Percentiles rank a stretch among this genome's conserved stretches.
phyloP scores from a whole-genome alignment of 1,140 invertebrate genomes.

The Tigriopus japonicus region DNA sequence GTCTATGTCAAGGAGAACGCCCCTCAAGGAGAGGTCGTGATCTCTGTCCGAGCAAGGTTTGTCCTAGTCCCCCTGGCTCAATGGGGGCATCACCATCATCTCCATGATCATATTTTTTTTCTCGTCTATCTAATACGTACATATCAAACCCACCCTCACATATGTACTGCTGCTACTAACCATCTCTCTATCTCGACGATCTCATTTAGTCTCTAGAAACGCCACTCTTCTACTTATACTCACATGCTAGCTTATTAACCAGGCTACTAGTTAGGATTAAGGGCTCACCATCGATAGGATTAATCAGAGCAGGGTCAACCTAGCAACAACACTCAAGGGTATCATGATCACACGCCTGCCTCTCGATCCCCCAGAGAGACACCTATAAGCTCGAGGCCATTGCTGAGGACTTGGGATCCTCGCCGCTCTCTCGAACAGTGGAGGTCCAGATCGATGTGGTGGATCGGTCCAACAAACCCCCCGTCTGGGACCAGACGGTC shows the following conservation, averaged over 20 bases:
- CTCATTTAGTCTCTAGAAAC: no score
- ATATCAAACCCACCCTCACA: background rate
- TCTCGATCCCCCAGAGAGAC: constrained; percentile 45
- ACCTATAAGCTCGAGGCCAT: constrained; percentile 90
- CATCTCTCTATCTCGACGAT: no score
- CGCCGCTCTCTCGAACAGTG: constrained; percentile 75
- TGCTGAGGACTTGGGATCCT: constrained; percentile 86
- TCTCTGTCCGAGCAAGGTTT: constrained; percentile 90
- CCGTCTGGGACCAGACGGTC: constrained; percentile 83
- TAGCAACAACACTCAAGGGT: no score
- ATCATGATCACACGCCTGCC: background rate
- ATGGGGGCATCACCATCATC: no score
- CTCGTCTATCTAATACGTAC: background rate
- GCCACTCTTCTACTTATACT: no score
- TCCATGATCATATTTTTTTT: no score
- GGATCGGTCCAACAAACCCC: constrained; percentile 82
- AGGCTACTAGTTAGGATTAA: no score
- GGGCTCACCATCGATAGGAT: no score
- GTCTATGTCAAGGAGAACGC: constrained; percentile 93
- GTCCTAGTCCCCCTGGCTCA: constrained; percentile 27
- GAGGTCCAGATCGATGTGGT: constrained; percentile 94
- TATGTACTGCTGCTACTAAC: background rate
- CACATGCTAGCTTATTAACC: no score
- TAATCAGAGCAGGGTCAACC: no score
- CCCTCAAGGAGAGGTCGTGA: constrained; percentile 89